Evolutionary conservation across 1,140 invertebrate species (phyloP).

Genomic region (Probaryconus sp.): DNA sequence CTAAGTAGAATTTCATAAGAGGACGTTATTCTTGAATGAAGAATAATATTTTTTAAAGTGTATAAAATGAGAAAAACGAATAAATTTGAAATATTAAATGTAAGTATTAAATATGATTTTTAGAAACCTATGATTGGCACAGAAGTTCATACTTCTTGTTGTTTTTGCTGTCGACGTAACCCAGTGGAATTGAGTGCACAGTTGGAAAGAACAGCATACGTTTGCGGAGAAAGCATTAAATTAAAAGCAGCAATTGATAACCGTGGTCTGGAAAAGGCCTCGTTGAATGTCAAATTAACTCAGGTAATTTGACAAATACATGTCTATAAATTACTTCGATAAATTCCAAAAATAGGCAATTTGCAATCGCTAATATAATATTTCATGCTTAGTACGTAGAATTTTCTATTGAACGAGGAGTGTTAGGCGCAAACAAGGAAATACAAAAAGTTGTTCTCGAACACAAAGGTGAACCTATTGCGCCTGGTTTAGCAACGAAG

Average conservation of each 20-base stretch:
- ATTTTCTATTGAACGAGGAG: constrained; percentile 89
- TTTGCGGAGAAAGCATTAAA: constrained; percentile 88
- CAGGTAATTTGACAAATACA: constrained; percentile 78
- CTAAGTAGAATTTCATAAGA: too few relatives aligned
- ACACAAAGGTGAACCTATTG: constrained; percentile 83
- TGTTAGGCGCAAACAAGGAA: constrained; percentile 86
- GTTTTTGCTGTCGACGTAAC: constrained; percentile 86
- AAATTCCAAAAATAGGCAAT: constrained; percentile 10
- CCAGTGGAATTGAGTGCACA: constrained; percentile 84
- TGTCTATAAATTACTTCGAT: neutral
- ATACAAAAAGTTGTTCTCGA: constrained; percentile 85
- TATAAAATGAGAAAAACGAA: too few relatives aligned
- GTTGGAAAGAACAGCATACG: constrained; percentile 88
- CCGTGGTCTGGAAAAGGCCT: constrained; percentile 85
- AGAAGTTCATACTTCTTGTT: constrained; percentile 85
- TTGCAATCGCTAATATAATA: too few relatives aligned
- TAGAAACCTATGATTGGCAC: constrained; percentile 86
- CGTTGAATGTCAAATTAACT: constrained; percentile 84
- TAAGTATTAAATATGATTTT: constrained; percentile 13
- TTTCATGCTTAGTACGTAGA: constrained; percentile 83
- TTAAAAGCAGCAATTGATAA: constrained; percentile 89
- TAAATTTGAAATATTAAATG: constrained; percentile 5
- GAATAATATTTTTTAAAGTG: too few relatives aligned
- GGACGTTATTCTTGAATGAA: too few relatives aligned
- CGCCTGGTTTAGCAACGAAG: constrained; percentile 81